Percentiles rank a stretch among this genome's conserved stretches.
phyloP scores from a whole-genome alignment of 2,113 vertebrate genomes.

The Pteruthius melanotis region DNA sequence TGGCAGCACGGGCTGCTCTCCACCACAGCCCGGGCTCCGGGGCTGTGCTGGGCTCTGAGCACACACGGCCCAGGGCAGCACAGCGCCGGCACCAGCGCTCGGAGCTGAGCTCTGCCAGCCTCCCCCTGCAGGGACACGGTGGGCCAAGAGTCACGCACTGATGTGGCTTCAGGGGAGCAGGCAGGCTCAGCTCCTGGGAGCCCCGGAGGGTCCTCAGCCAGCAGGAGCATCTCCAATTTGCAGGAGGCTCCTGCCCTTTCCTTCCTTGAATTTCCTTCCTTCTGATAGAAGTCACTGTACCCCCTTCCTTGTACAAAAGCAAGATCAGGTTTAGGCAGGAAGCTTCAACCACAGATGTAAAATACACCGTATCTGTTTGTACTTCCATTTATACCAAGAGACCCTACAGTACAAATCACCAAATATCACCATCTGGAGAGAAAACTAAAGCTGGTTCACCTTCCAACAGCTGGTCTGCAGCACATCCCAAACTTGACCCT shows the following conservation, averaged over 20 bases:
- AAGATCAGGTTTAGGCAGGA: not conserved
- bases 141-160: rapidly evolving
- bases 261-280: not conserved
- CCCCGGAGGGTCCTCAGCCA: too few species aligned
- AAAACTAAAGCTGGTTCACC: not conserved
- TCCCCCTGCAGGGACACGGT: not conserved
- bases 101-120: not conserved
- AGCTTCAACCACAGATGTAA: not conserved
- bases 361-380: not conserved
- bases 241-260: not conserved
- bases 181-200: not conserved
- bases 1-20: not conserved
- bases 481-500: not conserved
- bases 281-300: not conserved
- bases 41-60: not conserved
- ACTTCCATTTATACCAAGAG: not conserved
- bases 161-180: rapidly evolving
- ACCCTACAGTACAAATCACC: not conserved
- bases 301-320: not conserved
- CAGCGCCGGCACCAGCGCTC: not conserved
- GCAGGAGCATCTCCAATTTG: rapidly evolving
- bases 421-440: not conserved
- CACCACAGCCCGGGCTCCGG: not conserved
- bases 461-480: not conserved
- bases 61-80: not conserved